These are phyloP conservation scores for Panthera uncia DNA, from an alignment of 2,113 vertebrate genomes.

Conservation along the genomic window DNA sequence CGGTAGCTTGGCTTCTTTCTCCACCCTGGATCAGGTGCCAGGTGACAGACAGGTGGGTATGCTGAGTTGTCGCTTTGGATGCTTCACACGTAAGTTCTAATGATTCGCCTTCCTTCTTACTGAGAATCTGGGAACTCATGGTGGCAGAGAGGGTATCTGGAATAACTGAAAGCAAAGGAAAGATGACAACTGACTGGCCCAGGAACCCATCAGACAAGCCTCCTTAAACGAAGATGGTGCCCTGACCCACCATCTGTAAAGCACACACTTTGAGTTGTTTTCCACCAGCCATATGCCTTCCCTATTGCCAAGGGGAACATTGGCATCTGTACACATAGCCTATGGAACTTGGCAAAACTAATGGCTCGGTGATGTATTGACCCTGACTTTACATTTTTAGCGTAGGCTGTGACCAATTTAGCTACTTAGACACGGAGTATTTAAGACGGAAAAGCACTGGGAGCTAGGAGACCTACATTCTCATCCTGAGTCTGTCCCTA, in stretches of 20 bases:
- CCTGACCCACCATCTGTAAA: background rate
- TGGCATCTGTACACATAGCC: background rate
- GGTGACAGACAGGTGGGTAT: slow-evolving; percentile 92
- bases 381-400: background rate
- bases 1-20: background rate
- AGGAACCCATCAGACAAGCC: background rate
- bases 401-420: background rate
- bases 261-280: background rate
- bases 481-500: background rate
- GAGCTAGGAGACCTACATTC: slow-evolving; percentile 10
- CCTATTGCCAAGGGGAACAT: background rate
- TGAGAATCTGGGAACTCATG: slow-evolving; percentile 77
- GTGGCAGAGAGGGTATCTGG: slow-evolving; percentile 88
- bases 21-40: slow-evolving; percentile 85
- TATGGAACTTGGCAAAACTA: background rate
- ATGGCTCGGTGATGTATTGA: background rate
- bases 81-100: slow-evolving; percentile 89
- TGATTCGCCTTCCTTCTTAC: slow-evolving; percentile 81
- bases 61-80: slow-evolving; percentile 90
- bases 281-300: background rate
- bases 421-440: background rate
- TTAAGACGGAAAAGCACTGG: background rate
- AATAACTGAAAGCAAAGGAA: slow-evolving; percentile 86
- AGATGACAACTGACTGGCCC: background rate
- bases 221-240: background rate